A percentile compares a stretch with the other conserved stretches of the same genome.
These are phyloP conservation scores for Chironomus tepperi DNA, from an alignment of 1,140 invertebrate genomes.

Conservation along the genomic window DNA sequence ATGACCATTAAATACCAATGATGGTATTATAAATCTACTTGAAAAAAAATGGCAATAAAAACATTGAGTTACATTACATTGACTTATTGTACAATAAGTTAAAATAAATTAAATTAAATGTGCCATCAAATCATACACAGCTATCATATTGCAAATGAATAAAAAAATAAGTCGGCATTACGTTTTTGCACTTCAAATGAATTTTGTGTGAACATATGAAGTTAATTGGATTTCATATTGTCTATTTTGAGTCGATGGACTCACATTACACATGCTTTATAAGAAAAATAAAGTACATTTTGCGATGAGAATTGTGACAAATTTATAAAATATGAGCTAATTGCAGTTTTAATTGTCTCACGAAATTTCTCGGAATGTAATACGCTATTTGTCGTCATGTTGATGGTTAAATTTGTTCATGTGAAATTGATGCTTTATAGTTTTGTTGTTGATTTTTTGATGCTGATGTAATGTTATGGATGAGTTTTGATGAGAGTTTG, in stretches of 20 bases:
- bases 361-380: neutral
- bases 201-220: neutral
- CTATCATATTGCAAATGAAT: neutral
- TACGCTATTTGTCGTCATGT: too few relatives aligned
- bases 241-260: neutral
- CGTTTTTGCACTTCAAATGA: neutral
- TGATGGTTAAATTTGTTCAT: too few relatives aligned
- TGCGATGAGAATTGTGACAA: neutral
- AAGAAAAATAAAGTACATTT: neutral
- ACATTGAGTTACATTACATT: neutral
- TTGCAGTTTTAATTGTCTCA: slow-evolving; percentile 13
- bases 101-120: slow-evolving; percentile 4
- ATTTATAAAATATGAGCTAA: neutral
- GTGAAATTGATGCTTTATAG: too few relatives aligned
- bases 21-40: slow-evolving; percentile 1
- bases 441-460: too few relatives aligned
- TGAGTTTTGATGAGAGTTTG: too few relatives aligned
- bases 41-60: neutral
- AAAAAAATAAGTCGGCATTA: neutral
- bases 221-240: slow-evolving; percentile 2
- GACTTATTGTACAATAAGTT: neutral
- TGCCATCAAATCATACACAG: neutral
- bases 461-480: too few relatives aligned
- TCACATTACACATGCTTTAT: neutral
- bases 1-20: neutral